Percentiles rank a stretch among this genome's conserved stretches.
phyloP scores from a whole-genome alignment of 2,113 vertebrate genomes.

The Myotis lucifugus region DNA sequence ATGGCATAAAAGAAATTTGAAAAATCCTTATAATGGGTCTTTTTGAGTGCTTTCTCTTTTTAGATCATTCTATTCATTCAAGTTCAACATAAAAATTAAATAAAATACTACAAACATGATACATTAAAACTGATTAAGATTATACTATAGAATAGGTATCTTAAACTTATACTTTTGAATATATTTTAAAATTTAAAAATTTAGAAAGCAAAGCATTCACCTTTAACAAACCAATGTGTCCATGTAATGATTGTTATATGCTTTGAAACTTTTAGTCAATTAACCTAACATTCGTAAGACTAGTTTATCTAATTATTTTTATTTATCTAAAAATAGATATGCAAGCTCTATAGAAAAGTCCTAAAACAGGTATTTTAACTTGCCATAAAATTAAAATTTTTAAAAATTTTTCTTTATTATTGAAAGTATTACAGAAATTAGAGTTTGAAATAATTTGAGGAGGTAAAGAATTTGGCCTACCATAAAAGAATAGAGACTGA shows the following conservation, averaged over 20 bases:
- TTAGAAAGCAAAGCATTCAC: background rate
- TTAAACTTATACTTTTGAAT: background rate
- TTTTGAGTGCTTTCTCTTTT: conserved; percentile 33
- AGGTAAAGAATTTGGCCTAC: background rate
- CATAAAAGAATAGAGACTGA: background rate
- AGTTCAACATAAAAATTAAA: conserved; percentile 36
- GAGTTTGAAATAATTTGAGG: background rate
- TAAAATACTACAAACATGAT: background rate
- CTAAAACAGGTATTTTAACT: conserved; percentile 65
- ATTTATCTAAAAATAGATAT: background rate
- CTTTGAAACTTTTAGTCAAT: background rate
- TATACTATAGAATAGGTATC: background rate
- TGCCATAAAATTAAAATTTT: conserved; percentile 15
- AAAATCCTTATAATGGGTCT: background rate
- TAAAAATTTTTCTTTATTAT: too few species aligned
- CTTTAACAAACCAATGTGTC: background rate
- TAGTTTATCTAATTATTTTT: conserved; percentile 16
- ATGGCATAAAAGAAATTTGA: background rate
- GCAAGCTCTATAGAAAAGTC: background rate
- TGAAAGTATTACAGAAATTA: too few species aligned
- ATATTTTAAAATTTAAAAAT: conserved; percentile 7
- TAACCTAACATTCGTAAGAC: background rate
- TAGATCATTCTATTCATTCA: background rate
- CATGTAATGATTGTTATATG: background rate
- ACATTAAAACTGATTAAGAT: background rate